Conservation (phyloP, 2,888 invertebrate species). For the Harpagoxenus sublaevis region DNA sequence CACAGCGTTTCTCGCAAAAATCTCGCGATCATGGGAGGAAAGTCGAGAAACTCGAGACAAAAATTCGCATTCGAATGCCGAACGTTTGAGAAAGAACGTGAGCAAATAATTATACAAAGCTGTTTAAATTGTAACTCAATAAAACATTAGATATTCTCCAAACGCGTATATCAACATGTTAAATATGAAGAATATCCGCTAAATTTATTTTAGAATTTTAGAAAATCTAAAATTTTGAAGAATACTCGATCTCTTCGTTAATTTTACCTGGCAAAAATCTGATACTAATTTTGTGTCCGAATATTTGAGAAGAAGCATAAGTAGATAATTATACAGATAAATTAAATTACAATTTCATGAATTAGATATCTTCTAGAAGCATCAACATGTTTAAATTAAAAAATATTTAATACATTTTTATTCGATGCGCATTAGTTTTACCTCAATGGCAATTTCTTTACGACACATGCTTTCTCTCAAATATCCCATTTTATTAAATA, state of each 20-base stretch:
- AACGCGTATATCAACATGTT: background rate
- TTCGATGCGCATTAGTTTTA: background rate
- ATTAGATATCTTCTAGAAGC: background rate
- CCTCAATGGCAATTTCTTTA: background rate
- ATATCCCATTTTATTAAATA: background rate
- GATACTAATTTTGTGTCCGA: background rate
- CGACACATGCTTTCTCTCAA: background rate
- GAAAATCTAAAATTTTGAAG: background rate
- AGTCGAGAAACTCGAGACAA: background rate
- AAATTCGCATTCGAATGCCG: background rate
- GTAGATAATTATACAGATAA: background rate
- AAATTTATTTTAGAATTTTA: background rate
- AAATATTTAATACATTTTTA: background rate
- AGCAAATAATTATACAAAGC: background rate
- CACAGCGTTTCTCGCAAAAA: constrained; percentile 18
- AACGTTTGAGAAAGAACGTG: background rate
- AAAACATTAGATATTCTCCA: background rate
- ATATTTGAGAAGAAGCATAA: background rate
- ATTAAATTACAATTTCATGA: background rate
- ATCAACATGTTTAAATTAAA: background rate
- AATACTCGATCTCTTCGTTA: background rate
- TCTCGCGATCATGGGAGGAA: background rate
- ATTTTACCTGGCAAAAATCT: background rate
- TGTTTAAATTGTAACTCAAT: background rate
- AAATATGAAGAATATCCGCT: background rate